Evolutionary conservation across 2,113 vertebrate genomes (phyloP), one percentile per base, ranked within the genome.

Genomic region (Craseonycteris thonglongyai): DNA sequence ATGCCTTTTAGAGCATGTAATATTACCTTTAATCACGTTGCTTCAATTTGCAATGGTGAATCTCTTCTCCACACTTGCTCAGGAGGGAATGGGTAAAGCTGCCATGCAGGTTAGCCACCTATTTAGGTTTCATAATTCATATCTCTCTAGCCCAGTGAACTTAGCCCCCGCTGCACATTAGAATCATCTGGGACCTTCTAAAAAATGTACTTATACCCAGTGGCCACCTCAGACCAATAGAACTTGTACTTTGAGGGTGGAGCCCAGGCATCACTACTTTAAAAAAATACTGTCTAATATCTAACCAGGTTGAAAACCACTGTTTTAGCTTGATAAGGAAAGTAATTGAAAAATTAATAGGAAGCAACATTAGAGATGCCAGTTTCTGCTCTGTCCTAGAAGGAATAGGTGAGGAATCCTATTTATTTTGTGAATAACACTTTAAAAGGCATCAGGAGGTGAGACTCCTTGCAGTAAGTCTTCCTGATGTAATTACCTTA

Each of bases 1-100:
- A 93, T 72, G 90, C 86, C 47, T 96, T 94, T 96, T 56, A 91
- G 72, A 95, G 95, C 86, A 42, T 95, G 75, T 83, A 63, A 42
- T 94, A 61, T 30, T 94, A 75, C 91, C 65, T 97, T 93, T 89
- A 96, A 91, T 91, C 75, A 68, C 79, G 69, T 90, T 72, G 54
- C 88, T 90, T 96, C 88, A n/a, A 0, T 95, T 96, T 79, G 58
- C 79, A 91, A 16, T 56, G 89, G 83, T 87, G 90, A 66, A 11
- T 83, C 71, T 83, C 28, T 75, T 87, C 61, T 78, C 75, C 59
- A 84, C 79, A 58, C 79, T 95, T 81, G 74, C 76, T 88, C 66
- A 59, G 76, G 90, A 92, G 93, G 66, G 61, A 75, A 4, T 59
- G 65, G 86, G 56, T 51, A 56, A 71, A 82, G 78, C 63, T 51